phyloP scores from a whole-genome alignment of 2,113 vertebrate species.

The Eclectus roratus region DNA sequence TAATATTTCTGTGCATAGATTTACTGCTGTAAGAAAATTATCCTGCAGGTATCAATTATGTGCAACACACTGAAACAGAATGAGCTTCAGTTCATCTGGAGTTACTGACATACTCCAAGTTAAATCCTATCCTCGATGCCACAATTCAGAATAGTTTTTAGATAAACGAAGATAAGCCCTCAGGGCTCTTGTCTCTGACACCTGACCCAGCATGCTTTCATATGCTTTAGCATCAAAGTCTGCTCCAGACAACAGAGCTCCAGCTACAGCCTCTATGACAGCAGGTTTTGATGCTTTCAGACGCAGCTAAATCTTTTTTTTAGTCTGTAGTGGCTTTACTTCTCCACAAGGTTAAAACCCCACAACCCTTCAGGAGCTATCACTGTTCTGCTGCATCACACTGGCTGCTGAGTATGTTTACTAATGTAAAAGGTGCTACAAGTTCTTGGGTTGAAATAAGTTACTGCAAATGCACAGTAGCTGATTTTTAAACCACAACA shows the following conservation, averaged over 20 bases:
- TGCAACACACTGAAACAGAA: not conserved
- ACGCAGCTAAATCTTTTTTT: not conserved
- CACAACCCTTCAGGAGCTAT: not conserved
- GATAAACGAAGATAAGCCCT: not conserved
- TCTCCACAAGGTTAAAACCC: not conserved
- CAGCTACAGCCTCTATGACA: not conserved
- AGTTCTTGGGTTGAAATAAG: constrained; percentile 55
- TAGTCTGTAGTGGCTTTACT: not conserved
- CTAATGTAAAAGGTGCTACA: not conserved
- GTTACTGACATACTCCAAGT: not conserved
- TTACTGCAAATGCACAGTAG: constrained; percentile 62
- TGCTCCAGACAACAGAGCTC: not conserved
- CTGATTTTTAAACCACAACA: constrained; percentile 67
- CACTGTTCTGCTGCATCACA: not conserved
- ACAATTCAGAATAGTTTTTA: not conserved
- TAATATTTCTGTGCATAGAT: constrained; percentile 13
- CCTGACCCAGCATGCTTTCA: not conserved
- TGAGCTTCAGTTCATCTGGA: not conserved
- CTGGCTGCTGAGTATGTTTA: not conserved
- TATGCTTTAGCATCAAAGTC: not conserved
- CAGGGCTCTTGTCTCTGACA: not conserved
- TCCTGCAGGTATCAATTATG: not conserved
- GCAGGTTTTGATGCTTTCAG: not conserved
- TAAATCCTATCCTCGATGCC: not conserved
- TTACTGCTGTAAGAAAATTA: not conserved